Evolutionary conservation across 2,888 invertebrate genomes (phyloP).

Genomic region (Agrochola lychnidis): DNA sequence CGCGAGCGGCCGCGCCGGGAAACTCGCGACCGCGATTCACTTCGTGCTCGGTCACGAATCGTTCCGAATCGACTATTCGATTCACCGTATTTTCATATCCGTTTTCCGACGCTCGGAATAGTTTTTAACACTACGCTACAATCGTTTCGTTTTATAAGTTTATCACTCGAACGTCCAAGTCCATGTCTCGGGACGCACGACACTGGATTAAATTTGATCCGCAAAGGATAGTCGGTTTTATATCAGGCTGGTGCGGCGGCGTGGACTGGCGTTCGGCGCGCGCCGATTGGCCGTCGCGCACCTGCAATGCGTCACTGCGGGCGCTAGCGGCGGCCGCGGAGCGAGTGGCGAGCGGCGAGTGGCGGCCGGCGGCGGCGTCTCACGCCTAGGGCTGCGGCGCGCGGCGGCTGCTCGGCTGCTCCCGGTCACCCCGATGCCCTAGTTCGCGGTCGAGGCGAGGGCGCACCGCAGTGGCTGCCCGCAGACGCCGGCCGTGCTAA

Average conservation of each 20-base stretch:
- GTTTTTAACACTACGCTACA: constrained; percentile 74
- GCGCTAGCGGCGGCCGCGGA: constrained; percentile 80
- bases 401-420: constrained; percentile 72
- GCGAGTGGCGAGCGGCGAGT: constrained; percentile 65
- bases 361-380: constrained; percentile 68
- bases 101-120: constrained; percentile 77
- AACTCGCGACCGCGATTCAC: constrained; percentile 87
- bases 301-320: constrained; percentile 96
- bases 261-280: constrained; percentile 93
- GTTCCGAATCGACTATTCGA: constrained; percentile 88
- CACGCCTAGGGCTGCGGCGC: constrained; percentile 70
- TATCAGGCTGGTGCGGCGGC: constrained; percentile 94
- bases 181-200: constrained; percentile 89
- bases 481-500: constrained; percentile 75
- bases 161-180: constrained; percentile 85
- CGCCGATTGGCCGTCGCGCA: constrained; percentile 95
- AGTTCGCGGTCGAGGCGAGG: constrained; percentile 78
- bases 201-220: constrained; percentile 91
- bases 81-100: constrained; percentile 87
- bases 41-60: constrained; percentile 86
- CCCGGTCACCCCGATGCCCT: constrained; percentile 78
- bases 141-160: constrained; percentile 78
- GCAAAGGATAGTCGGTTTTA: constrained; percentile 92
- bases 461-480: constrained; percentile 76
- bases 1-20: constrained; percentile 88